Conservation (phyloP, 2,113 vertebrate genomes). For the Ahaetulla prasina region DNA sequence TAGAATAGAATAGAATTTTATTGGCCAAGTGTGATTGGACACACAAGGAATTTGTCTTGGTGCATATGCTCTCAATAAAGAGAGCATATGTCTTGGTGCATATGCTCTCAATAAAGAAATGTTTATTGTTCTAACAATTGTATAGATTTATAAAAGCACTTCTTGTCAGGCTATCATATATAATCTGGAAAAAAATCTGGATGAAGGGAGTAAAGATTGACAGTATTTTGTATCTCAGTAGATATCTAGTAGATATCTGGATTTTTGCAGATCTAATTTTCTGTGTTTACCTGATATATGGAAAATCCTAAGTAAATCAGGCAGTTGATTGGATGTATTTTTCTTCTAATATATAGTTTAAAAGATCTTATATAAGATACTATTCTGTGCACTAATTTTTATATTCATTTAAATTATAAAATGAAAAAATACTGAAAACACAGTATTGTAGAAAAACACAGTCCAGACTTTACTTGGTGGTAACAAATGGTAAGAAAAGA, state of each 20-base stretch:
- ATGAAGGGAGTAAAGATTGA: neutral
- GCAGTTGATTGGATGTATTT: neutral
- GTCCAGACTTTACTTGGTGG: slow-evolving; percentile 50
- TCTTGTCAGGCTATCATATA: neutral
- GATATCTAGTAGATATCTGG: neutral
- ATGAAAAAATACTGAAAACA: slow-evolving; percentile 27
- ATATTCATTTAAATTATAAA: neutral
- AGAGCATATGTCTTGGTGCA: no score
- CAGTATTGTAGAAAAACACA: slow-evolving; percentile 34
- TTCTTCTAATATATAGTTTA: neutral
- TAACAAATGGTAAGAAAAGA: slow-evolving; percentile 50
- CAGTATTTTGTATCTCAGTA: neutral
- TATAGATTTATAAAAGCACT: neutral
- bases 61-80: no score
- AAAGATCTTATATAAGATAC: neutral
- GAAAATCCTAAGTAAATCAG: neutral
- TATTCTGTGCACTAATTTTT: neutral
- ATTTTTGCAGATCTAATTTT: neutral
- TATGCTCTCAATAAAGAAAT: no score
- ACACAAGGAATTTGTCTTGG: no score
- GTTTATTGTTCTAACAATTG: neutral
- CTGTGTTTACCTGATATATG: neutral
- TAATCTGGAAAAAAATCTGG: neutral
- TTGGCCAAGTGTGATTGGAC: no score
- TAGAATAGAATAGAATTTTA: no score